A percentile compares a stretch with the other conserved stretches of the same genome.
phyloP scores from a whole-genome alignment of 2,797 vertebrate genomes.

The Fistularia commersonii region DNA sequence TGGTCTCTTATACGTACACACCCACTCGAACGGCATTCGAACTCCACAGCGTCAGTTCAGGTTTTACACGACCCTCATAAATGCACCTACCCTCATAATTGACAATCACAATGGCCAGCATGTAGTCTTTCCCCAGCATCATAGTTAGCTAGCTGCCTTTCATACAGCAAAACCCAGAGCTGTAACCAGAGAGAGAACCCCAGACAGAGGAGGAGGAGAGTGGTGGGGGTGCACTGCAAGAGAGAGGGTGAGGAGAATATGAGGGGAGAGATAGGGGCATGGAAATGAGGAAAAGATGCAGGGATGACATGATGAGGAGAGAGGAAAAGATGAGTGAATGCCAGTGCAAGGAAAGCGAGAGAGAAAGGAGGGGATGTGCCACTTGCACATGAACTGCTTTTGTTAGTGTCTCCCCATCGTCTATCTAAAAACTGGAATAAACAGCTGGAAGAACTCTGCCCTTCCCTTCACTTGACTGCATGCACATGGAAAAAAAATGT shows the following conservation, averaged over 20 bases:
- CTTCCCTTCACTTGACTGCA: constrained; percentile 21
- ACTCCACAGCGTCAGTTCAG: constrained; percentile 27
- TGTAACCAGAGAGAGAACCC: constrained; percentile 50
- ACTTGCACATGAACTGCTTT: background rate
- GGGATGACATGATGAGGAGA: constrained; percentile 18
- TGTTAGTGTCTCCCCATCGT: background rate
- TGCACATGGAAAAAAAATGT: constrained; percentile 29
- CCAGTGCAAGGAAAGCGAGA: too few relatives aligned
- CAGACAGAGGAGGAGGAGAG: constrained; percentile 35
- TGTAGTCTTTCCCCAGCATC: constrained; percentile 80
- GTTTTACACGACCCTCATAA: constrained; percentile 22
- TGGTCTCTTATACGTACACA: constrained; percentile 1
- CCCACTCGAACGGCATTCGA: constrained; percentile 17
- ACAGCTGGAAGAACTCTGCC: constrained; percentile 24
- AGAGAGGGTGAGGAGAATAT: constrained; percentile 15
- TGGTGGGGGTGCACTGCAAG: constrained; percentile 14
- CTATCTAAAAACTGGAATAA: constrained; percentile 33
- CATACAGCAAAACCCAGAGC: constrained; percentile 43
- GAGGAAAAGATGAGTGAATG: constrained; percentile 1
- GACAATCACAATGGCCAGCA: constrained; percentile 79
- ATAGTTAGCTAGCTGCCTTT: constrained; percentile 64
- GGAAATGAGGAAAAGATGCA: constrained; percentile 19
- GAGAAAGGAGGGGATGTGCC: constrained; percentile 13
- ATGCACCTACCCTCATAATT: constrained; percentile 77
- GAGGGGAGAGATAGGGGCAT: constrained; percentile 15